Evolutionary conservation across 2,888 invertebrate genomes (phyloP), one percentile per base, ranked within the genome.

Genomic region (Panopea generosa): DNA sequence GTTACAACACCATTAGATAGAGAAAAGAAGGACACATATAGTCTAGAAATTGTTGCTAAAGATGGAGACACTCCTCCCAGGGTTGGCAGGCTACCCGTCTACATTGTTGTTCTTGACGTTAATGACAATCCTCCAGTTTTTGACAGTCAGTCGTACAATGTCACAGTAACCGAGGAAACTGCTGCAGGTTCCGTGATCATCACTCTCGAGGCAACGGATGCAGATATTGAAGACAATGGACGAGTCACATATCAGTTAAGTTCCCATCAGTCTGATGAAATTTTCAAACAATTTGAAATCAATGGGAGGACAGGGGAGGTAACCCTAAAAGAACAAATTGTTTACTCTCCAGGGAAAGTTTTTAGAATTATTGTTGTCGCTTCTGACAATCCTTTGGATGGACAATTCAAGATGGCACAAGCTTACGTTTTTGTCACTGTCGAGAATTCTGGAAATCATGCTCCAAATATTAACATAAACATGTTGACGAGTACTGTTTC

Each of bases 361-460:
- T 86, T 73, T 55, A 77, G 77, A 38, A 74, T 89, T 4, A 82
- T 85, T 18, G 86, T 87, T n/a, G 88, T 88, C 70, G 88, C 87
- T n/a, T 74, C 77, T 22, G 90, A 89, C 70, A 82, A 83, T 26
- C 88, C 89, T 7, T 16, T 40, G 22, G 80, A 78, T 16, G 80
- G 76, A n/a, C 87, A 87, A 16, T 82, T 87, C 18, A 65, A 85
- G 18, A 82, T 85, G 4, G 77, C 87, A 16, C 84, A 87, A 65
- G 83, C 88, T 9, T 75, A 82, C 2, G 86, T 90, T 7, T 73
- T 72, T 53, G 83, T 88, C 0, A 82, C 60, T n/a, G 95, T 98
- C 14, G 97, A 97, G 89, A 93, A 93, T 72, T 97, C 97, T 92
- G 98, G 98, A 92, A 98, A 98, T 92, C 98, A 98, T 92, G 97